Base-by-base conservation (phyloP, 2,888 invertebrate species). In the Serripes groenlandicus region DNA sequence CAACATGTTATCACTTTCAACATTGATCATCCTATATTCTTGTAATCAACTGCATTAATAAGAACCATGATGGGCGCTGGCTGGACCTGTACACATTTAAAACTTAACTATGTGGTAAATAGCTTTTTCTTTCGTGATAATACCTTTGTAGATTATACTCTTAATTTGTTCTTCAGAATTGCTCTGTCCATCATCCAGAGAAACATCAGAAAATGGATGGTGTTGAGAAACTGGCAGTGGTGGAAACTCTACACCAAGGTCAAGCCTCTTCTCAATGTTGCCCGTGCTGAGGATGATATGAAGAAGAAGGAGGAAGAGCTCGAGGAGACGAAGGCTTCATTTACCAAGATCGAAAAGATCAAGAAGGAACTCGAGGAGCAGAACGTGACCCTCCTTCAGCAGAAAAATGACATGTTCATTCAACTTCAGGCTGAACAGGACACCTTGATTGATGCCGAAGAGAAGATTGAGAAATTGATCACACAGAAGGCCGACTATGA, bases 191-290 rank as follows among this genome's bases (percentile, higher is more conserved):
- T 99, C 95, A 98, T 99, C 95, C 99, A 99, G 96, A 97, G 99
- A 95, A 99, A 99, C 96, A 97, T 99, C 96, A 98, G 99, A 96
- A 98, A 98, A 95, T 99, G 99, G 97, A 97, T 99, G 96, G 97
- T 98, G 95, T 97, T 99, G 95, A 98, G 99, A 95, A 99, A 98
- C 96, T 99, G 99, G 99, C 97, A 98, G 95, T 99, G 99, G 99
- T 99, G 98, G 98, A 99, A 99, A 96, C 96, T 99, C 96, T 99
- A 99, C 98, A 97, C 89, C 85, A 92, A 92, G 89, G 92, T 93
- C 75, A 93, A 93, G 88, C 99, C 99, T 94, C 97, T 99, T 95
- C 98, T 99, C 96, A 99, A 98, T 96, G 98, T 98, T 96, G 98
- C 97, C 95, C 98, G 99, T 94, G 97, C 99, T 96, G 99, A 99